Conservation (phyloP, 2,888 invertebrate genomes). For the Microchrysa polita region DNA sequence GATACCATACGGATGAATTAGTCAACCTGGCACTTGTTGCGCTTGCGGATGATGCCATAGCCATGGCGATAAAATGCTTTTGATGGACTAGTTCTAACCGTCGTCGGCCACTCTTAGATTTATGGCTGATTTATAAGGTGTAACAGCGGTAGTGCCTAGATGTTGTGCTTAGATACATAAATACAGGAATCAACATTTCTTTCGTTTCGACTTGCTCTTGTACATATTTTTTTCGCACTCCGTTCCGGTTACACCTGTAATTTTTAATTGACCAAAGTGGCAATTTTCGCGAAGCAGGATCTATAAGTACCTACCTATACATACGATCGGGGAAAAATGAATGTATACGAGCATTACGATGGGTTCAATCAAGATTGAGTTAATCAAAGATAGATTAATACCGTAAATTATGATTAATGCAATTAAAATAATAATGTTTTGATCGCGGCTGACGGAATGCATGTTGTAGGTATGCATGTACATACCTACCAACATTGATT, state of each 20-base stretch:
- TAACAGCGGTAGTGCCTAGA: background rate
- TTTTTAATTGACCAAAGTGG: slow-evolving; percentile 23
- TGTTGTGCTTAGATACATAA: no score
- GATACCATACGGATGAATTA: slow-evolving; percentile 3
- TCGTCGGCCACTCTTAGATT: background rate
- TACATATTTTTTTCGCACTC: background rate
- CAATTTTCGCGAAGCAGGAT: slow-evolving; percentile 13
- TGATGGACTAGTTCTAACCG: slow-evolving; percentile 13
- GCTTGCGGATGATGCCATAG: slow-evolving; percentile 30
- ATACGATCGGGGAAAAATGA: slow-evolving; percentile 4
- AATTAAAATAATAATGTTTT: slow-evolving; percentile 24
- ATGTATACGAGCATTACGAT: background rate
- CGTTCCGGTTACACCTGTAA: slow-evolving; percentile 39
- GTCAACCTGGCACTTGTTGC: no score
- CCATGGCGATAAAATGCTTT: slow-evolving; percentile 18
- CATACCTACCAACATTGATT: no score
- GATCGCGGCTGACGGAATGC: background rate
- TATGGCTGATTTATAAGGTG: background rate
- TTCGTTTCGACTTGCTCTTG: no score
- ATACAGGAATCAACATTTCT: no score
- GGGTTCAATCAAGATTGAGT: background rate
- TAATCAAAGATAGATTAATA: slow-evolving; percentile 20
- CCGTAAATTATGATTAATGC: slow-evolving; percentile 13
- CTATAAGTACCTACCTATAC: no score
- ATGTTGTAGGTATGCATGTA: no score